phyloP scores from a whole-genome alignment of 2,113 vertebrate species.

The Festucalex cinctus region DNA sequence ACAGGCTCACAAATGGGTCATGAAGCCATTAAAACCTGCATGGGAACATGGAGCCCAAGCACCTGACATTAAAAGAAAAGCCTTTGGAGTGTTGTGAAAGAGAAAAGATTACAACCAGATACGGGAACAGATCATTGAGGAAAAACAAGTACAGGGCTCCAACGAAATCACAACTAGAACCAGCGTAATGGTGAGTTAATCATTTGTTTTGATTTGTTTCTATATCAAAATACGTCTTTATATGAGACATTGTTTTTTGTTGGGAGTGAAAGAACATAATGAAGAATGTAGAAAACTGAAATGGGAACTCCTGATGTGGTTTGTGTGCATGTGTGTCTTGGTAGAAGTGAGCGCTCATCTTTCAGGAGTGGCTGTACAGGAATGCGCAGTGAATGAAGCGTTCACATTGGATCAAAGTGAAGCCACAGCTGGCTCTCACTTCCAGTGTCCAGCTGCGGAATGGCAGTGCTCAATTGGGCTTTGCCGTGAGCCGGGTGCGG shows the following conservation, averaged over 20 bases:
- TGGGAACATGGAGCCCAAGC: too few relatives aligned
- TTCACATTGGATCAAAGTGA: slow-evolving; percentile 55
- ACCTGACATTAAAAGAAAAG: too few relatives aligned
- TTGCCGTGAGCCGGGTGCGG: background rate
- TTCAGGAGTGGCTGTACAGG: slow-evolving; percentile 56
- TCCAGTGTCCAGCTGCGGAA: slow-evolving; percentile 41
- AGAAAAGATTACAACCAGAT: too few relatives aligned
- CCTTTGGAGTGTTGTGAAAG: too few relatives aligned
- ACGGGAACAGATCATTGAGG: too few relatives aligned
- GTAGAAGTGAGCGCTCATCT: slow-evolving; percentile 40
- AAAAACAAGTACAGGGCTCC: too few relatives aligned
- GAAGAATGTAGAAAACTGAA: background rate
- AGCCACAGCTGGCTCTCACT: slow-evolving; percentile 54
- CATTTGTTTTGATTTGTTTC: too few relatives aligned
- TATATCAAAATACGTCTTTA: too few relatives aligned
- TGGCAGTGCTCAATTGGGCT: slow-evolving; percentile 18
- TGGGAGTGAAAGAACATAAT: background rate
- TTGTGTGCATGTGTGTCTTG: background rate
- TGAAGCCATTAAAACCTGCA: too few relatives aligned
- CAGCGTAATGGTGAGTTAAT: too few relatives aligned
- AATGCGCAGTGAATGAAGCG: slow-evolving; percentile 53
- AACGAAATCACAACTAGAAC: too few relatives aligned
- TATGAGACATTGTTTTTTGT: background rate
- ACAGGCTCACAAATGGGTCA: too few relatives aligned
- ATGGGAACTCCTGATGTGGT: background rate